phyloP scores from a whole-genome alignment of 2,113 vertebrate genomes.

The Hiodon tergisus region DNA sequence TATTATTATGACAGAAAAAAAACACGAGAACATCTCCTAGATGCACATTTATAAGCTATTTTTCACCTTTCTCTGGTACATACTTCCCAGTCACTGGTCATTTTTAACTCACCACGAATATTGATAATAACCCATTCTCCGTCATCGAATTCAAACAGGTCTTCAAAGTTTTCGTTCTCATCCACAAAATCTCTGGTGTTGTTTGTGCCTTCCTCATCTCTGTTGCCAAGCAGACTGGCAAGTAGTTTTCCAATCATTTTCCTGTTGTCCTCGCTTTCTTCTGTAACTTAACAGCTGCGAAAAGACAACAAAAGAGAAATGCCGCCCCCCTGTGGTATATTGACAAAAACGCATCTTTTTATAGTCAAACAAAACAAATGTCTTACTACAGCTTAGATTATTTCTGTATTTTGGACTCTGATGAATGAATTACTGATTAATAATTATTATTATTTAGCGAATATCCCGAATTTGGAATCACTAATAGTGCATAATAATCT shows the following conservation, averaged over 20 bases:
- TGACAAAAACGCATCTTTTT: not conserved
- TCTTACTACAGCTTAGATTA: not conserved
- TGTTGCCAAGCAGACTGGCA: conserved; percentile 50
- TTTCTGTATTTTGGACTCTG: no score
- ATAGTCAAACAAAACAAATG: not conserved
- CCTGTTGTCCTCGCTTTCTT: not conserved
- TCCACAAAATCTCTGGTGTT: conserved; percentile 11
- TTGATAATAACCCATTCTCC: conserved; percentile 63
- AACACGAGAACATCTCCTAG: not conserved
- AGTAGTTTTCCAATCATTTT: conserved; percentile 60
- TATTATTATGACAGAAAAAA: no score
- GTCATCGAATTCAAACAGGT: conserved; percentile 59
- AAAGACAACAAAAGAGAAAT: conserved; percentile 2
- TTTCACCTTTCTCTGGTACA: no score
- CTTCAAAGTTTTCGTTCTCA: conserved; percentile 23
- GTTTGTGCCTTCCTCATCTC: conserved; percentile 20
- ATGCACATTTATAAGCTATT: no score
- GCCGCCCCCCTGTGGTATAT: conserved; percentile 9
- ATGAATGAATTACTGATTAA: no score
- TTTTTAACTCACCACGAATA: conserved; percentile 50
- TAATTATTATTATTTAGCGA: conserved; percentile 1
- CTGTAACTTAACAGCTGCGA: not conserved
- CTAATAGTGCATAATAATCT: no score
- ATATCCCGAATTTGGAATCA: no score
- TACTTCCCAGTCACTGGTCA: not conserved